Evolutionary conservation across 2,113 vertebrate species (phyloP).

Genomic region (Henicopernis longicauda): DNA sequence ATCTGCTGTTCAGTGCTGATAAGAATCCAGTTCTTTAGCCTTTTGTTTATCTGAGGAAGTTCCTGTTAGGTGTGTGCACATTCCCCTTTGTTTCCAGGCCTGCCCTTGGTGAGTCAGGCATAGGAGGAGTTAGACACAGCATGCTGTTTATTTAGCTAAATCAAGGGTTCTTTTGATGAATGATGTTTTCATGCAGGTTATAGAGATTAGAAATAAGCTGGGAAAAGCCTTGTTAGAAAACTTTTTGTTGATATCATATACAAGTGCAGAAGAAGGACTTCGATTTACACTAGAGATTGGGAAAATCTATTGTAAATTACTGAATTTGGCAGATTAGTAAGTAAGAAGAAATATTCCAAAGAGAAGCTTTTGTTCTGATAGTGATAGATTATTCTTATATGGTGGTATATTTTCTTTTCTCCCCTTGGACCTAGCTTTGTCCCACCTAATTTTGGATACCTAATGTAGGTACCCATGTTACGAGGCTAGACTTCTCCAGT

Average conservation of each 20-base stretch:
- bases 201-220: constrained; percentile 3
- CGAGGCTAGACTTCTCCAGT: not conserved
- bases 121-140: constrained; percentile 52
- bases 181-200: constrained; percentile 15
- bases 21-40: constrained; percentile 71
- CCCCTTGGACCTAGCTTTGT: not conserved
- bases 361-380: not conserved
- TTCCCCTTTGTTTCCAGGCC: constrained; percentile 76
- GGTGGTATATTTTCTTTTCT: not conserved
- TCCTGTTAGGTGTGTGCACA: constrained; percentile 83
- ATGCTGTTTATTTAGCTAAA: constrained; percentile 56
- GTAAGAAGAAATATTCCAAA: not conserved
- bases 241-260: not conserved
- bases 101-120: constrained; percentile 38
- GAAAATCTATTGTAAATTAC: not conserved
- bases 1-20: constrained; percentile 76
- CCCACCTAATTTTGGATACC: not conserved
- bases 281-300: not conserved
- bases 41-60: constrained; percentile 85
- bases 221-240: not conserved
- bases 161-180: constrained; percentile 18
- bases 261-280: not conserved
- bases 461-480: not conserved
- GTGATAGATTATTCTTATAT: not conserved
- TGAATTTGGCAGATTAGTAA: not conserved